Conservation (phyloP, 2,797 vertebrate genomes). For the Gallinago nigripennis region DNA sequence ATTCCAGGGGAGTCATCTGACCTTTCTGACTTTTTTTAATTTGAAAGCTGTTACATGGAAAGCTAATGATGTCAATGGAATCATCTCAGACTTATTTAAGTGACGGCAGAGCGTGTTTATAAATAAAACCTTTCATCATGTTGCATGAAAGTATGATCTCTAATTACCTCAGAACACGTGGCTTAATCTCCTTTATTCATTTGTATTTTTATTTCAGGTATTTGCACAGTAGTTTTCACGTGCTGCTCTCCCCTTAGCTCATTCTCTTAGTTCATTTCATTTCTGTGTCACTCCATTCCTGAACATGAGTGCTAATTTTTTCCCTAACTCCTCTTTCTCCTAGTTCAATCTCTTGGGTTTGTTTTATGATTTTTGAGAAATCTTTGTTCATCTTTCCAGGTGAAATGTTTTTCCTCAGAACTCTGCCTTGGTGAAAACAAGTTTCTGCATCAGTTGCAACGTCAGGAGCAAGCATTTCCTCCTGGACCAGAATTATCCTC, state of each 20-base stretch:
- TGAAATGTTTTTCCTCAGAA: not conserved
- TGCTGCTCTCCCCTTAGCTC: not conserved
- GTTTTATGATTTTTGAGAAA: not conserved
- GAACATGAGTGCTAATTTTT: not conserved
- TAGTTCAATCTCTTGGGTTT: not conserved
- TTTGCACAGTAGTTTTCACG: not conserved
- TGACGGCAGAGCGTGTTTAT: not conserved
- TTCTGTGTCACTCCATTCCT: not conserved
- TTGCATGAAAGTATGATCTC: not conserved
- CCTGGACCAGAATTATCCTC: not conserved
- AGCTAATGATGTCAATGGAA: not conserved
- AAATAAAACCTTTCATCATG: constrained; percentile 39
- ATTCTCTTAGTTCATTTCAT: not conserved
- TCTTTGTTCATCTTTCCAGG: not conserved
- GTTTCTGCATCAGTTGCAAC: not conserved
- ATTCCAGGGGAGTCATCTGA: not conserved
- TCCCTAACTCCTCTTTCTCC: not conserved
- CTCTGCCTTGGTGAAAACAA: not conserved
- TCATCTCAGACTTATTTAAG: constrained; percentile 27
- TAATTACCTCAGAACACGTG: not conserved
- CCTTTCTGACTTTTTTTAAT: not conserved
- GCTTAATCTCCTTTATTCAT: not conserved
- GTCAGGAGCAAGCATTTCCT: not conserved
- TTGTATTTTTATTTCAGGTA: not conserved
- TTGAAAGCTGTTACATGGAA: not conserved